These are phyloP conservation scores for Xenops minutus DNA, from an alignment of 2,797 vertebrate genomes.

Conservation along the genomic window DNA sequence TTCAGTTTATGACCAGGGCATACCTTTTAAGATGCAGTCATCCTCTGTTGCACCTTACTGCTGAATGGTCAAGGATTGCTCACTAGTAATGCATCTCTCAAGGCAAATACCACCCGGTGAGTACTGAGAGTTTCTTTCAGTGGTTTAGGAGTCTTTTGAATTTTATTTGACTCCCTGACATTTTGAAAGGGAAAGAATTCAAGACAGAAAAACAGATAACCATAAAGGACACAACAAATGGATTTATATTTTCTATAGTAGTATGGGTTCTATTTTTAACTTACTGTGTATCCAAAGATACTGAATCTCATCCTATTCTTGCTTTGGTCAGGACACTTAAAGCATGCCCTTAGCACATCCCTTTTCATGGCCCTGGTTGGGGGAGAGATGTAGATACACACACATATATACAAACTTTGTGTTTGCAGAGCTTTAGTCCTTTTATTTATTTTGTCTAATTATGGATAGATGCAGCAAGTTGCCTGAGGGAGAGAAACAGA, in stretches of 20 bases:
- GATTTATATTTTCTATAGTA: neutral
- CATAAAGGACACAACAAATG: accelerated
- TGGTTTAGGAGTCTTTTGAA: neutral
- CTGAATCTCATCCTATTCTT: neutral
- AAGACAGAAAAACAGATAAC: neutral
- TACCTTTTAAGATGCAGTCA: neutral
- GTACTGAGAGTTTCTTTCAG: neutral
- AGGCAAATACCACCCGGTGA: neutral
- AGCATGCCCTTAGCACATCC: neutral
- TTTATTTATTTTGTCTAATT: neutral
- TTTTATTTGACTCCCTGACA: neutral
- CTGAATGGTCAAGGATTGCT: neutral
- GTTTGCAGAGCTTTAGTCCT: neutral
- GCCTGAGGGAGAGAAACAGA: neutral
- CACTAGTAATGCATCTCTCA: neutral
- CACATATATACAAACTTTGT: no score
- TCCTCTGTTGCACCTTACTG: neutral
- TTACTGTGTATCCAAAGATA: accelerated
- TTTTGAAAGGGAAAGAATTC: neutral
- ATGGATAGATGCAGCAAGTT: neutral
- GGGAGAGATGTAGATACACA: neutral
- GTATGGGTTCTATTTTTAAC: neutral
- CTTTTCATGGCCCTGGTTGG: neutral
- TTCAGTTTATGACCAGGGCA: neutral
- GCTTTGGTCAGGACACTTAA: neutral